Evolutionary conservation across 2,113 vertebrate species (phyloP), one percentile per base, ranked within the genome.

Genomic region (Erpornis zantholeuca): DNA sequence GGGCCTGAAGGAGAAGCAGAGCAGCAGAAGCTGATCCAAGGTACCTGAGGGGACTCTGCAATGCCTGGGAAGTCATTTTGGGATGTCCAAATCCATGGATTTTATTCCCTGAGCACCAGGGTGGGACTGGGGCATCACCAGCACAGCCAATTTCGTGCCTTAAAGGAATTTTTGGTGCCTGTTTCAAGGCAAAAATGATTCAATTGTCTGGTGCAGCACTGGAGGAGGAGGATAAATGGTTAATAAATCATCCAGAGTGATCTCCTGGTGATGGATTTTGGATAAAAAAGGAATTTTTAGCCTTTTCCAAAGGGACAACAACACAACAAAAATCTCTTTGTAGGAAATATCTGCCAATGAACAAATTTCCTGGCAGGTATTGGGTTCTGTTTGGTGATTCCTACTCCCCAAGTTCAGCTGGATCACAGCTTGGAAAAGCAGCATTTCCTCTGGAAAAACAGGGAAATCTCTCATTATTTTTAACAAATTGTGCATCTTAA

Each of bases 1-100:
- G 97, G 68, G 98, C 98, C 28, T 98, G 83, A 96, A 28, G 31
- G 10, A 44, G 38, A 38, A 38, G 38, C 38, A 38, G 38, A 38
- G 29, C 47, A 50, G 38, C 35, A 38, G 19, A 20, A 38, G 22
- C 17, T 56, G 12, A 2, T 2, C 24, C 1, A 5, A 72, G 53
- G 23, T 15, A 9, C 57, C 27, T 22, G 12, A 27, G 27, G 40
- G 57, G 12, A 12, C 40, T 42, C 40, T 42, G 40, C 12, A 12
- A 42, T 14, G 13, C 14, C 13, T 8, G 7, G 44, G 54, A 15
- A 60, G 31, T 27, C 47, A 19, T 12, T 10, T 8, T 75, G 50
- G 64, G 60, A 16, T 42, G 31, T 22, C 29, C 19, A 4, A 60
- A 75, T 0, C 2, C 8, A 0, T 2, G 63, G 40, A 7, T 7